A percentile compares a stretch with the other conserved stretches of the same genome.
Conservation (phyloP, 64 coral and sea anemone species). For the Stichodactyla helianthus region DNA sequence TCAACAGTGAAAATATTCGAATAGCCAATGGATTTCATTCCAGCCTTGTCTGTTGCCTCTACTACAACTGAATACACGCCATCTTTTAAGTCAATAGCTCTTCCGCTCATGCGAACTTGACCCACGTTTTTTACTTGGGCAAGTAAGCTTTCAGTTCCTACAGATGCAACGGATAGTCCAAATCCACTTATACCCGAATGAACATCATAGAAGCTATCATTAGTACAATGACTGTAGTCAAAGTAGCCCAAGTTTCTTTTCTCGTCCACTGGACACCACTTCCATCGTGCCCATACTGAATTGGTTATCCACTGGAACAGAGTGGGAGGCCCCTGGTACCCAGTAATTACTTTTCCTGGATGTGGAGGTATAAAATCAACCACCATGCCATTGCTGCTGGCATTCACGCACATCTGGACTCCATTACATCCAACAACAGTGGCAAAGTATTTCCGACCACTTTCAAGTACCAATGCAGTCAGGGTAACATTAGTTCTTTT, state of each 20-base stretch:
- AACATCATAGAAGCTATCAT: conserved; percentile 73
- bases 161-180: conserved; percentile 76
- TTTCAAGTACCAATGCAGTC: conserved; percentile 47
- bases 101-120: conserved; percentile 56
- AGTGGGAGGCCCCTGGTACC: conserved; percentile 11
- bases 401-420: conserved; percentile 92
- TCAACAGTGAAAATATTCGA: conserved; percentile 91
- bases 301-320: conserved; percentile 84
- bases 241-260: not conserved
- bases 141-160: conserved; percentile 36
- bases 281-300: conserved; percentile 90
- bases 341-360: conserved; percentile 58
- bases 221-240: conserved; percentile 38
- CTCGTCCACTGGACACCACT: conserved; percentile 82
- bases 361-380: conserved; percentile 87
- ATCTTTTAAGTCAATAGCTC: conserved; percentile 58
- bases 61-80: conserved; percentile 86
- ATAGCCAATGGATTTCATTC: conserved; percentile 34
- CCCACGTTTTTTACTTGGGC: conserved; percentile 48
- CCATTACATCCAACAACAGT: conserved; percentile 82
- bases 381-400: conserved; percentile 81
- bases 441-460: conserved; percentile 72
- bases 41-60: conserved; percentile 77
- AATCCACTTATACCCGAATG: conserved; percentile 72
- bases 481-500: conserved; percentile 41